phyloP scores from a whole-genome alignment of 2,113 vertebrate species.

The Rhinoderma darwinii region DNA sequence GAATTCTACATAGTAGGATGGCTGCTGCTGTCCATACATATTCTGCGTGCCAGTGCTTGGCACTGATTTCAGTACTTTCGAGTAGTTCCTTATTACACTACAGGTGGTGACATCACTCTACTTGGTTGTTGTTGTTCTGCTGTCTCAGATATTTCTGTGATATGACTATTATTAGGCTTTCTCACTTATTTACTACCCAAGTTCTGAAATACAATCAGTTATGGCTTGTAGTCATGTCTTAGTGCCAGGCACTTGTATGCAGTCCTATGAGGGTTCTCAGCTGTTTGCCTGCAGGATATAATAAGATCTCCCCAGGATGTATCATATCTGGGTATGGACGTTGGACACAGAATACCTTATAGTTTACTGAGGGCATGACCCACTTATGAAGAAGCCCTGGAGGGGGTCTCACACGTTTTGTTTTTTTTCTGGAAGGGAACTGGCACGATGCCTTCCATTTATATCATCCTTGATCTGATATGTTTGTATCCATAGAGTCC shows the following conservation, averaged over 20 bases:
- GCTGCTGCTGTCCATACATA: too few species aligned
- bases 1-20: too few species aligned
- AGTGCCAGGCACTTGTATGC: too few species aligned
- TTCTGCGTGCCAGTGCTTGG: not conserved
- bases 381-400: not conserved
- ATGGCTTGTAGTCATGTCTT: too few species aligned
- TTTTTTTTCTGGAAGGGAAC: too few species aligned
- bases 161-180: too few species aligned
- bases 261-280: not conserved
- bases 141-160: not conserved
- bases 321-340: not conserved
- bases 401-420: too few species aligned
- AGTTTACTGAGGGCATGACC: not conserved
- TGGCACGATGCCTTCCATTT: too few species aligned
- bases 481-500: too few species aligned
- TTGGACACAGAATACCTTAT: not conserved
- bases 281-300: not conserved
- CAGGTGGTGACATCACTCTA: not conserved
- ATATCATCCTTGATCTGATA: too few species aligned
- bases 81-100: not conserved
- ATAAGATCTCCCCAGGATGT: not conserved
- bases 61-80: not conserved
- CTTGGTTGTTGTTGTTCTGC: not conserved
- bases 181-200: too few species aligned
- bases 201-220: too few species aligned